phyloP scores from a whole-genome alignment of 1,140 invertebrate genomes.

The fruit fly (Drosophila melanogaster) region DNA sequence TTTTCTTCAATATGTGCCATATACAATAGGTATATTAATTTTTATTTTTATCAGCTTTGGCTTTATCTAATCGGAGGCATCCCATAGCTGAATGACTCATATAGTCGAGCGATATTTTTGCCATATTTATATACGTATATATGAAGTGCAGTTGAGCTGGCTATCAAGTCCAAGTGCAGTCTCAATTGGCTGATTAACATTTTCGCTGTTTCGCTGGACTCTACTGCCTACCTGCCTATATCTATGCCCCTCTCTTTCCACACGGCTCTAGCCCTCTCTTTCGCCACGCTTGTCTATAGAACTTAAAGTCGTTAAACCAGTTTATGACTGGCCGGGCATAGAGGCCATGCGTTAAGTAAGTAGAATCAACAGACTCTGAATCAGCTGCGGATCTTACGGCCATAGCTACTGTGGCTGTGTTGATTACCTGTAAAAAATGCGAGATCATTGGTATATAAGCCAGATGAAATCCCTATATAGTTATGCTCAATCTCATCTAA shows the following conservation, averaged over 20 bases:
- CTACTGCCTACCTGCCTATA: conserved; percentile 26
- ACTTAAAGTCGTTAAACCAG: conserved; percentile 74
- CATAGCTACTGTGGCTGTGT: conserved; percentile 25
- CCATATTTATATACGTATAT: conserved; percentile 1
- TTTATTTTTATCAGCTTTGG: conserved; percentile 13
- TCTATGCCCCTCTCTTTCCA: conserved; percentile 9
- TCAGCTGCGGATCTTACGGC: conserved; percentile 39
- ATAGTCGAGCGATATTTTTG: not conserved
- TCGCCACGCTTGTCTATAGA: conserved; percentile 29
- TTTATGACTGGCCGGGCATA: conserved; percentile 68
- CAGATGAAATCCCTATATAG: not conserved
- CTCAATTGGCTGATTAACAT: conserved; percentile 29
- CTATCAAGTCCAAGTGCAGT: conserved; percentile 51
- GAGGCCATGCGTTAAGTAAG: conserved; percentile 64
- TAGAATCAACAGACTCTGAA: conserved; percentile 69
- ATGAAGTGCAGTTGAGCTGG: conserved; percentile 17
- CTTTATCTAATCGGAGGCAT: conserved; percentile 28
- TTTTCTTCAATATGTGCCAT: not conserved
- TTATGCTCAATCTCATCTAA: not conserved
- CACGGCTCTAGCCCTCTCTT: not conserved
- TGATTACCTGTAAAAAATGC: conserved; percentile 9
- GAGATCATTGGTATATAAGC: not conserved
- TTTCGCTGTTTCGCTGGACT: conserved; percentile 5
- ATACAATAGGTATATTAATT: not conserved
- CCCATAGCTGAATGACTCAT: conserved; percentile 3